Percentiles rank a stretch among this genome's conserved stretches.
phyloP scores from a whole-genome alignment of 2,888 invertebrate genomes.

The Ennomos quercinarius region DNA sequence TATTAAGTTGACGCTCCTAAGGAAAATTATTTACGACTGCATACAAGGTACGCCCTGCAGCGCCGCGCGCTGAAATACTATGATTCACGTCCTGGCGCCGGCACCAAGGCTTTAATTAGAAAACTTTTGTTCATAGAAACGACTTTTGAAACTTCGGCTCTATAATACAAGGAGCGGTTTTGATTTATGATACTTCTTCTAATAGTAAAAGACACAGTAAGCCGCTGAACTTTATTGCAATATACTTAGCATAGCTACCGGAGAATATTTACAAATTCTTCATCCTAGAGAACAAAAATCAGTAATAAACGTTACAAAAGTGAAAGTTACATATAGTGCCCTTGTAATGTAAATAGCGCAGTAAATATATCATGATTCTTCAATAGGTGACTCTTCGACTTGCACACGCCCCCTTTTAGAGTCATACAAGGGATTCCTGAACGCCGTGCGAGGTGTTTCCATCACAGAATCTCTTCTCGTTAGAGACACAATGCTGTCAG shows the following conservation, averaged over 20 bases:
- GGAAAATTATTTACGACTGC: slow-evolving; percentile 30
- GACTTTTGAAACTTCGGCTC: slow-evolving; percentile 31
- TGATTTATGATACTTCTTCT: slow-evolving; percentile 36
- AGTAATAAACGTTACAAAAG: no score
- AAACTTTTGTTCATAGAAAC: slow-evolving; percentile 39
- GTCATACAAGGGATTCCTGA: slow-evolving; percentile 75
- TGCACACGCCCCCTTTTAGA: slow-evolving; percentile 70
- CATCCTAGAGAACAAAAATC: no score
- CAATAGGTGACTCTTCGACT: slow-evolving; percentile 57
- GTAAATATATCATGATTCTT: slow-evolving; percentile 46
- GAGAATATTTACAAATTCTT: slow-evolving; percentile 1
- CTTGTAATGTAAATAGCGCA: no score
- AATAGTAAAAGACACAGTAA: slow-evolving; percentile 17
- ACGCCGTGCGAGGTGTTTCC: slow-evolving; percentile 57
- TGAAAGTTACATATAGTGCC: no score
- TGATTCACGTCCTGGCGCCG: slow-evolving; percentile 42
- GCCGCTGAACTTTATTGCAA: slow-evolving; percentile 9
- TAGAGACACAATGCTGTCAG: slow-evolving; percentile 74
- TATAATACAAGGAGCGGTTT: slow-evolving; percentile 29
- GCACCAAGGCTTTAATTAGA: slow-evolving; percentile 47
- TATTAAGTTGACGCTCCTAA: no score
- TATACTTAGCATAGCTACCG: slow-evolving; percentile 11
- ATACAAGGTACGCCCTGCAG: slow-evolving; percentile 43
- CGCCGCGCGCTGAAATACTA: slow-evolving; percentile 41
- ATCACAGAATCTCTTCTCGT: slow-evolving; percentile 70